A percentile compares a stretch with the other conserved stretches of the same genome.
phyloP scores from a whole-genome alignment of 92 coral and sea anemone species.

The Meandrina meandrites region DNA sequence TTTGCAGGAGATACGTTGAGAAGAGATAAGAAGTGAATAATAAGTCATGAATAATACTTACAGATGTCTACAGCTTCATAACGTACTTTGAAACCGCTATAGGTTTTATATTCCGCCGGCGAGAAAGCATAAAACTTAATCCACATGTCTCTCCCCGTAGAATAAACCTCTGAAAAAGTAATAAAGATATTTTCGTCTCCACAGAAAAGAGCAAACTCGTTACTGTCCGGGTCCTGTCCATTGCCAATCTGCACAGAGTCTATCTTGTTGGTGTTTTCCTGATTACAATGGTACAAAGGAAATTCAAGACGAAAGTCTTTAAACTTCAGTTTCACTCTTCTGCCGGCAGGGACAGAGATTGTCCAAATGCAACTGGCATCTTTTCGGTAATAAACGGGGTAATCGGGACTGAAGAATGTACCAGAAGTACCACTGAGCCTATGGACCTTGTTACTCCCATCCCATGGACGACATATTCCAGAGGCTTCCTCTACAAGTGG shows the following conservation, averaged over 20 bases:
- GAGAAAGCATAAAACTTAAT: background rate
- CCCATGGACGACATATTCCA: background rate
- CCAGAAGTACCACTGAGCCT: background rate
- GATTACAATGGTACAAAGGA: background rate
- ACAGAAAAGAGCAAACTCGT: background rate
- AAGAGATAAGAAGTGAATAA: too few relatives aligned
- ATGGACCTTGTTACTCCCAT: background rate
- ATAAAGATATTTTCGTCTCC: too few relatives aligned
- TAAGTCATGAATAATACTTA: slow-evolving; percentile 1
- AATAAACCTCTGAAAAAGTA: background rate
- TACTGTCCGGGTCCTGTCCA: background rate
- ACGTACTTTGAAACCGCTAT: background rate
- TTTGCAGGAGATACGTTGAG: too few relatives aligned
- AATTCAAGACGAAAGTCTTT: background rate
- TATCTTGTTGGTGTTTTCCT: background rate
- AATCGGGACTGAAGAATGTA: too few relatives aligned
- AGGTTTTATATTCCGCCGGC: background rate
- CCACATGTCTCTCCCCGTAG: slow-evolving; percentile 2
- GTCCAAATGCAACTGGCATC: slow-evolving; percentile 8
- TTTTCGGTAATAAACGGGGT: background rate
- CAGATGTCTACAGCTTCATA: background rate
- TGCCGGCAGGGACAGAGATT: slow-evolving; percentile 4
- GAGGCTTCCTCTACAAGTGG: slow-evolving; percentile 9
- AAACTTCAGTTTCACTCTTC: too few relatives aligned
- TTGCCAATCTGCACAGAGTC: background rate